Evolutionary conservation across 2,113 vertebrate genomes (phyloP).

Genomic region (Scortum barcoo): DNA sequence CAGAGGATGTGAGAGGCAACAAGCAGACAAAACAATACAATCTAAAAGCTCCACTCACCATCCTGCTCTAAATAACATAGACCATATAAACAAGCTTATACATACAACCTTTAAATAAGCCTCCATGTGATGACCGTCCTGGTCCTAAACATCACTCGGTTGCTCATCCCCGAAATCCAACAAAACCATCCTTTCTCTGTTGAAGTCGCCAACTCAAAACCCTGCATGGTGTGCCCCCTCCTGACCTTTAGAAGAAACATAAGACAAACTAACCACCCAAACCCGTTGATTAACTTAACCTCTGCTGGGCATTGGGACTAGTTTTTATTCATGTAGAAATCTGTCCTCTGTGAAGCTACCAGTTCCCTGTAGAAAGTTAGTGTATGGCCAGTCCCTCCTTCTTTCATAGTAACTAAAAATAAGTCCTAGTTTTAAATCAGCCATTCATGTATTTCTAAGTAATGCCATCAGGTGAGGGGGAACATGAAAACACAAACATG

Average conservation of each 20-base stretch:
- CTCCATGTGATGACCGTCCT: constrained; percentile 39
- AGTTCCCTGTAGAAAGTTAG: constrained; percentile 43
- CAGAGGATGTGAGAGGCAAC: constrained; percentile 89
- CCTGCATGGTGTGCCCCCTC: constrained; percentile 75
- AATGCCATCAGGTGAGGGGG: constrained; percentile 39
- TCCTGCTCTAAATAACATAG: constrained; percentile 58
- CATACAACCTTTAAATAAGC: constrained; percentile 63
- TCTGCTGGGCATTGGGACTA: constrained; percentile 59
- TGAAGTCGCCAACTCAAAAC: constrained; percentile 46
- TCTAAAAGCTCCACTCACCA: constrained; percentile 64
- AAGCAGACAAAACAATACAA: constrained; percentile 62
- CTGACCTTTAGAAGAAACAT: constrained; percentile 56
- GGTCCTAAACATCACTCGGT: constrained; percentile 28
- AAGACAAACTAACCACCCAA: constrained; percentile 56
- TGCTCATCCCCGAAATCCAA: constrained; percentile 39
- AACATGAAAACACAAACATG: constrained; percentile 31
- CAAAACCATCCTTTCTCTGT: constrained; percentile 42
- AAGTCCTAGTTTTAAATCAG: constrained; percentile 39
- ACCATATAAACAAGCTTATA: constrained; percentile 60
- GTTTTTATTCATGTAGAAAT: constrained; percentile 52
- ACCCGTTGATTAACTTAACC: constrained; percentile 38
- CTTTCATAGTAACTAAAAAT: constrained; percentile 12
- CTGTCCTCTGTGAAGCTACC: constrained; percentile 40
- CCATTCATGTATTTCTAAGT: constrained; percentile 46
- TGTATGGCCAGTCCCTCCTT: constrained; percentile 34